Evolutionary conservation across 2,888 invertebrate genomes (phyloP).

Genomic region (Ctenicera cuprea): DNA sequence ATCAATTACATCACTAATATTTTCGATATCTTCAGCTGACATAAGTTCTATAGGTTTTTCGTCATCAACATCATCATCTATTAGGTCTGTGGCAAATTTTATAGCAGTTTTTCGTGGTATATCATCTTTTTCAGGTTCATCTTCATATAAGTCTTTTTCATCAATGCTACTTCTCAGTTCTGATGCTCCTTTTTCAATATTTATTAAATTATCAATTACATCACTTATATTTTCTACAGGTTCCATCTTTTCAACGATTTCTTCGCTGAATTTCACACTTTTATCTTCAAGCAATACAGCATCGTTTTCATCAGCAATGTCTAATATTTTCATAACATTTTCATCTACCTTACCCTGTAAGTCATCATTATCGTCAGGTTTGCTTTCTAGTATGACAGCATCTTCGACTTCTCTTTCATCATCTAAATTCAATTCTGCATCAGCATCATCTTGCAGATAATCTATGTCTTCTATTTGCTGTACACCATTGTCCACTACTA

Average conservation of each 20-base stretch:
- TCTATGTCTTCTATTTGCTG: slow-evolving; percentile 20
- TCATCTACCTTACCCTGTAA: neutral
- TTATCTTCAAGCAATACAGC: no score
- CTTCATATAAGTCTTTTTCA: neutral
- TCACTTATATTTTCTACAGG: slow-evolving; percentile 26
- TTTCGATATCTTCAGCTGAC: slow-evolving; percentile 30
- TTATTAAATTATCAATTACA: slow-evolving; percentile 41
- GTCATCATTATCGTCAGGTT: slow-evolving; percentile 34
- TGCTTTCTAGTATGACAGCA: neutral
- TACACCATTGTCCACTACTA: slow-evolving; percentile 14
- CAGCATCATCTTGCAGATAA: slow-evolving; percentile 26
- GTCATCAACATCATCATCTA: neutral
- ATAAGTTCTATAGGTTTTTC: slow-evolving; percentile 5
- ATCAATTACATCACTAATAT: slow-evolving; percentile 42
- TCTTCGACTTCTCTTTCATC: slow-evolving; percentile 42
- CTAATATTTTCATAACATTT: slow-evolving; percentile 30
- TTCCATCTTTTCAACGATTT: slow-evolving; percentile 9
- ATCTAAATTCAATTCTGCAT: slow-evolving; percentile 41
- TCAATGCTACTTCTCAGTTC: slow-evolving; percentile 17
- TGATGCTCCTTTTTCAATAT: slow-evolving; percentile 17
- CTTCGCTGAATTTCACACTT: slow-evolving; percentile 29
- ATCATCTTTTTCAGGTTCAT: neutral
- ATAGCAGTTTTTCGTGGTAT: neutral
- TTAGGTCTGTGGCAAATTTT: neutral
- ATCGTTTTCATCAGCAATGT: slow-evolving; percentile 37